Evolutionary conservation across 2,113 vertebrate genomes (phyloP), one percentile per base, ranked within the genome.

Genomic region (Bostrychus sinensis): DNA sequence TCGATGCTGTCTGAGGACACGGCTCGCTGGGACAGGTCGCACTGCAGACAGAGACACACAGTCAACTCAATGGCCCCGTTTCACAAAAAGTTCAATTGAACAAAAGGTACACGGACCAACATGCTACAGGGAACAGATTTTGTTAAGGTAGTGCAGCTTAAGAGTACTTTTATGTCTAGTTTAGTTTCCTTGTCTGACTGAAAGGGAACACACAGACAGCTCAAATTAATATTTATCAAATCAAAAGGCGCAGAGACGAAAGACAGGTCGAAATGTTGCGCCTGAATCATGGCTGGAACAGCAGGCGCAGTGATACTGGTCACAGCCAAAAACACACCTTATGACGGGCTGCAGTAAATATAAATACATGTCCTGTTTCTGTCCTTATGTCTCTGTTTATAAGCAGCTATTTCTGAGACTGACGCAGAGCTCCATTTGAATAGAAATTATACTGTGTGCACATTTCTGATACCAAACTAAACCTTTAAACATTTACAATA

Each of bases 11-110:
- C 93, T 39, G 89, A 81, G 2, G 77, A 92, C 68, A 96, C 89
- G n/a, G 89, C 92, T 89, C 95, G 91, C 0, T 90, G 86, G 48
- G 90, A 75, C 0, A 96, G 90, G 78, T 96, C 95, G 36, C 94
- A 93, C 95, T 96, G 83, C 12, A 79, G 46, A 34, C 2, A 55
- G 0, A 25, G 13, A n/a, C n/a, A n/a, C n/a, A n/a, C n/a, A n/a
- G n/a, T n/a, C n/a, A n/a, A n/a, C n/a, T n/a, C n/a, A n/a, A n/a
- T n/a, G n/a, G n/a, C n/a, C n/a, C n/a, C n/a, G n/a, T n/a, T n/a
- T n/a, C n/a, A n/a, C n/a, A n/a, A n/a, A n/a, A n/a, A n/a, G n/a
- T n/a, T n/a, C n/a, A n/a, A n/a, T n/a, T n/a, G n/a, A n/a, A n/a
- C n/a, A n/a, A n/a, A n/a, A n/a, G n/a, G n/a, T n/a, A n/a, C n/a